Percentiles rank a stretch among this genome's conserved stretches.
phyloP scores from a whole-genome alignment of 2,113 vertebrate species.

The Amazona guildingii region DNA sequence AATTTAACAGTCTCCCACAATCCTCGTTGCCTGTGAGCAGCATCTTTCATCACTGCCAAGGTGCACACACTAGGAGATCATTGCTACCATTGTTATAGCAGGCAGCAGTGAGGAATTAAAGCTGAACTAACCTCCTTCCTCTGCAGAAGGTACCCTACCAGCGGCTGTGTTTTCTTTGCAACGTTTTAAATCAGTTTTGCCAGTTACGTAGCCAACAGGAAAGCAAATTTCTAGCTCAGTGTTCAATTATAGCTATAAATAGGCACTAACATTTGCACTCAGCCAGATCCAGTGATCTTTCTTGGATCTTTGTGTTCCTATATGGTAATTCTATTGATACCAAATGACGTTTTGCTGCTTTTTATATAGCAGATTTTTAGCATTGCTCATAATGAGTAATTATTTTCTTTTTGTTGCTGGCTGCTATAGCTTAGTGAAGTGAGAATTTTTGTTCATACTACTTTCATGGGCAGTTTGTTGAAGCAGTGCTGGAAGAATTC shows the following conservation, averaged over 20 bases:
- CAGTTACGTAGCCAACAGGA: neutral
- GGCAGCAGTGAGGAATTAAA: neutral
- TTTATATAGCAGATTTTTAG: neutral
- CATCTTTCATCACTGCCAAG: neutral
- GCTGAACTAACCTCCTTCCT: neutral
- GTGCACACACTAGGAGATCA: neutral
- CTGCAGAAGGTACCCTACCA: neutral
- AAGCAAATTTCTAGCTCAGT: neutral
- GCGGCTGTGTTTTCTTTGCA: neutral
- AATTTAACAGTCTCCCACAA: neutral
- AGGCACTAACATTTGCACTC: neutral
- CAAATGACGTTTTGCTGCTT: neutral
- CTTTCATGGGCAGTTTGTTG: neutral
- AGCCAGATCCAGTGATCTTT: neutral
- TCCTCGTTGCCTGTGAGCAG: neutral
- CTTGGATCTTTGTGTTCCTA: neutral
- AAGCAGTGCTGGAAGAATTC: neutral
- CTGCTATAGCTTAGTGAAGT: neutral
- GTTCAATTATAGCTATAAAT: neutral
- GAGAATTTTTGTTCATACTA: neutral
- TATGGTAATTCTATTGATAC: neutral
- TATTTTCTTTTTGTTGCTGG: neutral
- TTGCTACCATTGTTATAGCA: neutral
- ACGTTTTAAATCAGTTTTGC: neutral
- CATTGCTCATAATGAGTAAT: neutral